These are phyloP conservation scores for Aphidoletes aphidimyza DNA, from an alignment of 2,888 invertebrate species.

Conservation along the genomic window DNA sequence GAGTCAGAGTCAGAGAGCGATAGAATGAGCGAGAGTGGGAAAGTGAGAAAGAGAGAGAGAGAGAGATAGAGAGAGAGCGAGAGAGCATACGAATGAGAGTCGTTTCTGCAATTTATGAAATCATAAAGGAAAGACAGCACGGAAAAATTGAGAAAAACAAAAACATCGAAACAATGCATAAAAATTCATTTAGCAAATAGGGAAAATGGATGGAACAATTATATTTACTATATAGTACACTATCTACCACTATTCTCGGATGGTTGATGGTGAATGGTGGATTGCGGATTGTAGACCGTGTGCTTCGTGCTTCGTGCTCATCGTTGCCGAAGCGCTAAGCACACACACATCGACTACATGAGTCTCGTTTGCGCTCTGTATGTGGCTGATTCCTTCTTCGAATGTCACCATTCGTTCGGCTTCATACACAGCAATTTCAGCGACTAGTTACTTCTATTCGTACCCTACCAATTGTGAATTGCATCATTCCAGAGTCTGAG, in stretches of 20 bases:
- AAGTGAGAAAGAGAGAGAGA: no score
- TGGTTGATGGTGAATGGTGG: background rate
- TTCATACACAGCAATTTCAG: background rate
- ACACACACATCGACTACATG: background rate
- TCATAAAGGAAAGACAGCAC: constrained; percentile 44
- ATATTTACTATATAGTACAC: constrained; percentile 43
- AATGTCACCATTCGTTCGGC: background rate
- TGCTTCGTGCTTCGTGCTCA: background rate
- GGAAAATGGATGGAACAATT: constrained; percentile 52
- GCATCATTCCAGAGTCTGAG: background rate
- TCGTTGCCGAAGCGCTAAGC: background rate
- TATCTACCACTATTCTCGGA: constrained; percentile 27
- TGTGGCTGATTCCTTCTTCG: background rate
- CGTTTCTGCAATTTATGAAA: constrained; percentile 46
- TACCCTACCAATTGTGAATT: background rate
- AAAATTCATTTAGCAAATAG: constrained; percentile 53
- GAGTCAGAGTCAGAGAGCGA: background rate
- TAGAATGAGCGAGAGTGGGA: background rate
- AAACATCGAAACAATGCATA: constrained; percentile 53
- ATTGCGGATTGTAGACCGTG: background rate
- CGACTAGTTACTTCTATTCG: background rate
- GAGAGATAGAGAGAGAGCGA: background rate
- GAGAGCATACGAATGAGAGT: background rate
- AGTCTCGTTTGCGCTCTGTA: background rate
- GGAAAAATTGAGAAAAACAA: constrained; percentile 51